These are phyloP conservation scores for Torymus auratus DNA, from an alignment of 2,888 invertebrate genomes.

Conservation along the genomic window DNA sequence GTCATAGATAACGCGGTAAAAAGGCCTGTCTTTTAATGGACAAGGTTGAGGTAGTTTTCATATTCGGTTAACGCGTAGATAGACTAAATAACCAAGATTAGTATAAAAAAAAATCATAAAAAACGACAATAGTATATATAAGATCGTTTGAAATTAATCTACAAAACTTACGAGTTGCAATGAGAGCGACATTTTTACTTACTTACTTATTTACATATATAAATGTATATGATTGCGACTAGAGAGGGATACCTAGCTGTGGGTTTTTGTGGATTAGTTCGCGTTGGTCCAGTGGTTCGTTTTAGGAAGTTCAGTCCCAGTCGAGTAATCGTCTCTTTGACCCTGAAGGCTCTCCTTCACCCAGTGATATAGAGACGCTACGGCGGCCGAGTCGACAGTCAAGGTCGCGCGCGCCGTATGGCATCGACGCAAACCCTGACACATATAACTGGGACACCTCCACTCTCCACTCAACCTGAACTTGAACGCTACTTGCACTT, in stretches of 20 bases:
- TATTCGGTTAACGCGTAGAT: no score
- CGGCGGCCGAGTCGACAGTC: slow-evolving; percentile 51
- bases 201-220: no score
- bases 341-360: slow-evolving; percentile 58
- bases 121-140: no score
- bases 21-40: slow-evolving; percentile 2
- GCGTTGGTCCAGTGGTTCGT: slow-evolving; percentile 48
- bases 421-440: slow-evolving; percentile 56
- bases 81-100: no score
- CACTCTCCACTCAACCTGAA: slow-evolving; percentile 50
- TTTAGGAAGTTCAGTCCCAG: slow-evolving; percentile 12
- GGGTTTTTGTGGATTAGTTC: slow-evolving; percentile 11
- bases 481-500: slow-evolving; percentile 45
- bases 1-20: slow-evolving; percentile 34
- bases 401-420: slow-evolving; percentile 54
- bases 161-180: no score
- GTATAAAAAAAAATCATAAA: no score
- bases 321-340: slow-evolving; percentile 41
- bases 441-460: slow-evolving; percentile 52
- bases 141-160: no score
- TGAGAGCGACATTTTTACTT: no score
- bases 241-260: no score
- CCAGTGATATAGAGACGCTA: slow-evolving; percentile 58
- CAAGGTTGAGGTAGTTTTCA: slow-evolving; percentile 2
- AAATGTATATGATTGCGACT: no score